phyloP scores from a whole-genome alignment of 2,113 vertebrate genomes.

The Eulemur macaco region DNA sequence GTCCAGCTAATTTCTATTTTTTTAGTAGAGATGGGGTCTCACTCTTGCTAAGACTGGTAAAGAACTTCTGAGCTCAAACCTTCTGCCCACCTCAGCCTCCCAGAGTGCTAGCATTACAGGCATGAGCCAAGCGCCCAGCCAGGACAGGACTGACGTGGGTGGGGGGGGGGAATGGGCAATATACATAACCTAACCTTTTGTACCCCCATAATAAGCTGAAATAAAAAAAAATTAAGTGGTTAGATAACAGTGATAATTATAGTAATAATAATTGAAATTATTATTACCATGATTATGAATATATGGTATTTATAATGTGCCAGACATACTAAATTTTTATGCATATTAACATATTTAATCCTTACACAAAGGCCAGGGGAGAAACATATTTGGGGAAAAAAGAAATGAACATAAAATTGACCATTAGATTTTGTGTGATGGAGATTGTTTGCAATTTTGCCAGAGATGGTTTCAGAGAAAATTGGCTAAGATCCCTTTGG shows the following conservation, averaged over 20 bases:
- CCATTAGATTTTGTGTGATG: not conserved
- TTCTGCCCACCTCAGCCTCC: too few relatives aligned
- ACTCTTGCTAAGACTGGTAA: too few relatives aligned
- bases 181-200: too few relatives aligned
- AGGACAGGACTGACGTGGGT: too few relatives aligned
- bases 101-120: too few relatives aligned
- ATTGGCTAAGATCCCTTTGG: not conserved
- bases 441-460: not conserved
- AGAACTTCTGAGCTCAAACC: too few relatives aligned
- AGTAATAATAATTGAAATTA: not conserved
- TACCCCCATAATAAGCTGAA: too few relatives aligned
- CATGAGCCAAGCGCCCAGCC: too few relatives aligned
- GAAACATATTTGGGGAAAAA: not conserved
- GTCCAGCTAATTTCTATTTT: too few relatives aligned
- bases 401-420: not conserved
- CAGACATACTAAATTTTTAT: not conserved
- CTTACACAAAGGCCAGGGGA: not conserved
- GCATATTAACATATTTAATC: not conserved
- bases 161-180: too few relatives aligned
- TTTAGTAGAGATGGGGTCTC: too few relatives aligned
- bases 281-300: not conserved
- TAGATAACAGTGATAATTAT: not conserved
- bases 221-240: not conserved
- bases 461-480: not conserved
- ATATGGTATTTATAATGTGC: not conserved